Evolutionary conservation across 2,888 invertebrate genomes (phyloP).

Genomic region (Apamea epomidion): DNA sequence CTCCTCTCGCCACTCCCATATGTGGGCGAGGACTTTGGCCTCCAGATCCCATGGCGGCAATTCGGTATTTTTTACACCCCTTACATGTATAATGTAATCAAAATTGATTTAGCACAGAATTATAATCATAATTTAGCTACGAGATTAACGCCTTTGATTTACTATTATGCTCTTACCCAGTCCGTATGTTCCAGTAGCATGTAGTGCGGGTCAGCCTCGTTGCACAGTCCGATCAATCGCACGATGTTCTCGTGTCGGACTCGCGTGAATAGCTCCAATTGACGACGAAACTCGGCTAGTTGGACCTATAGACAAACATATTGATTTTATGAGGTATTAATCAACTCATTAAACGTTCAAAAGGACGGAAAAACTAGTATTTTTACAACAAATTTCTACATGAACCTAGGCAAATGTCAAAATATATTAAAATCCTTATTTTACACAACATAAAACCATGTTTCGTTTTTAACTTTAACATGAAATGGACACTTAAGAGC

Average conservation of each 20-base stretch:
- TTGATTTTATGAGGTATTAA: not conserved
- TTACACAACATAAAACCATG: too few species aligned
- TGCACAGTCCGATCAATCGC: slow-evolving; percentile 94
- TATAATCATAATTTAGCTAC: not conserved
- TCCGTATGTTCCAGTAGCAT: slow-evolving; percentile 97
- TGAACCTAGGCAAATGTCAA: not conserved
- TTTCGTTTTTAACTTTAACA: too few species aligned
- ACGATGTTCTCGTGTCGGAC: slow-evolving; percentile 96
- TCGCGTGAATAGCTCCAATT: slow-evolving; percentile 96
- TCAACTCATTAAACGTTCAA: not conserved
- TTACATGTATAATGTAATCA: too few species aligned
- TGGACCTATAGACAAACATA: slow-evolving; percentile 77
- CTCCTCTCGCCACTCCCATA: too few species aligned
- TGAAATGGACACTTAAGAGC: too few species aligned
- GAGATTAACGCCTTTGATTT: not conserved
- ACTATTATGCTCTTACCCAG: slow-evolving; percentile 92
- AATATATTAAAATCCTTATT: too few species aligned
- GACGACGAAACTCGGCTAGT: slow-evolving; percentile 96
- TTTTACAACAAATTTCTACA: not conserved
- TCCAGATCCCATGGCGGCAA: too few species aligned
- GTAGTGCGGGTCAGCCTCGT: slow-evolving; percentile 96
- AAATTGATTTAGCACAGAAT: not conserved
- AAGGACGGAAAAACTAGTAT: not conserved
- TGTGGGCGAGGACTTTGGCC: too few species aligned
- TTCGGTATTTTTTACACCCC: too few species aligned